Evolutionary conservation across 2,888 invertebrate species (phyloP).

Genomic region (Tetragonisca angustula): DNA sequence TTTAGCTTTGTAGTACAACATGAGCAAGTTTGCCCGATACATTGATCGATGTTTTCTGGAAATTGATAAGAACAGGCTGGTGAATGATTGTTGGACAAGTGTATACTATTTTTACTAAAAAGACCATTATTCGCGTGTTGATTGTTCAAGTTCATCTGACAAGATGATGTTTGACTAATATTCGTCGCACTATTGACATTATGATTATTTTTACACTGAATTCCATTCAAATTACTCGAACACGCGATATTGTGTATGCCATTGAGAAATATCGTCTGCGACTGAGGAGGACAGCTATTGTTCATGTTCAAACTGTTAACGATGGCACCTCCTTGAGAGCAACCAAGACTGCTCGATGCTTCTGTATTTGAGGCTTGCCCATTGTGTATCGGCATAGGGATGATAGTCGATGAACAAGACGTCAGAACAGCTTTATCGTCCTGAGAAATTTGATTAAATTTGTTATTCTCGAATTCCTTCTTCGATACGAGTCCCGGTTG

Average conservation of each 20-base stretch:
- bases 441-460: constrained; percentile 76
- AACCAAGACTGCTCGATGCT: constrained; percentile 65
- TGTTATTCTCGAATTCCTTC: constrained; percentile 80
- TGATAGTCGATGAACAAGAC: constrained; percentile 72
- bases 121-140: constrained; percentile 34
- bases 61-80: constrained; percentile 78
- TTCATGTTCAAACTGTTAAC: constrained; percentile 69
- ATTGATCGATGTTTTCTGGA: constrained; percentile 74
- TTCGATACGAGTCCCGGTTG: constrained; percentile 75
- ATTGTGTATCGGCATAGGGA: constrained; percentile 77
- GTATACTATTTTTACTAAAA: constrained; percentile 64
- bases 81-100: constrained; percentile 71
- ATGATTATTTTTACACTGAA: constrained; percentile 75
- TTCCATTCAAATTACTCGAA: constrained; percentile 48
- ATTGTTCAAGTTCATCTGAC: constrained; percentile 7
- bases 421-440: constrained; percentile 72
- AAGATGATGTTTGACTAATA: constrained; percentile 39
- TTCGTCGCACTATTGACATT: constrained; percentile 56
- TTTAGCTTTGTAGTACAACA: constrained; percentile 74
- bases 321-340: constrained; percentile 60
- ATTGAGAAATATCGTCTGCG: constrained; percentile 75
- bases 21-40: constrained; percentile 61
- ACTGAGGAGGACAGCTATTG: constrained; percentile 59
- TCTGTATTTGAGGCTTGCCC: constrained; percentile 69
- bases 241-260: constrained; percentile 65